Evolutionary conservation across 2,888 invertebrate species (phyloP).

Genomic region (Acanthosoma haemorrhoidale): DNA sequence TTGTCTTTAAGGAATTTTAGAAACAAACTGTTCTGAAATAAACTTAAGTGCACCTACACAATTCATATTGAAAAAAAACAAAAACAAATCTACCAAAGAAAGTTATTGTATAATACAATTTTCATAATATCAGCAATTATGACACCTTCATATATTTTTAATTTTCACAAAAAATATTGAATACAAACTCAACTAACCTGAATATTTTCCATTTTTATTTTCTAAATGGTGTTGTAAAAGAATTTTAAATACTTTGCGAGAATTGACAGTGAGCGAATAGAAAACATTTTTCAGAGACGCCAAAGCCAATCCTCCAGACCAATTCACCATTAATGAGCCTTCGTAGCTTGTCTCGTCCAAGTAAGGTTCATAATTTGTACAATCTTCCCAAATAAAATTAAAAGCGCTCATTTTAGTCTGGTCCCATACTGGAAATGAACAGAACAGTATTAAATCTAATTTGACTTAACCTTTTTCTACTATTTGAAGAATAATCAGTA

Average conservation of each 20-base stretch:
- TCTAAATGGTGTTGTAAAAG: slow-evolving; percentile 77
- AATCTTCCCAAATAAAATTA: slow-evolving; percentile 88
- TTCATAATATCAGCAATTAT: too few species aligned
- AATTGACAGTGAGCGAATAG: slow-evolving; percentile 82
- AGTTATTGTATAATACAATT: too few species aligned
- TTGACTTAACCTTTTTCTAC: too few species aligned
- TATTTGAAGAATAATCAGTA: too few species aligned
- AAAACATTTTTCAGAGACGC: slow-evolving; percentile 86
- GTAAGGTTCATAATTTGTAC: slow-evolving; percentile 78
- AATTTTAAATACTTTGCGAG: slow-evolving; percentile 75
- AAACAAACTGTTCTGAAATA: too few species aligned
- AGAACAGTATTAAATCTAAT: too few species aligned
- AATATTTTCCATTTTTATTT: slow-evolving; percentile 60
- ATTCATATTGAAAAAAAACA: too few species aligned
- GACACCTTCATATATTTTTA: too few species aligned
- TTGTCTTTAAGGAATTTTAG: too few species aligned
- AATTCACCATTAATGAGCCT: slow-evolving; percentile 74
- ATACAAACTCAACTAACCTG: slow-evolving; percentile 54
- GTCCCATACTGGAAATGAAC: slow-evolving; percentile 73
- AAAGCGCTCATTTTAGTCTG: slow-evolving; percentile 75
- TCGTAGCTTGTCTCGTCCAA: slow-evolving; percentile 78
- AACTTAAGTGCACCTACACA: too few species aligned
- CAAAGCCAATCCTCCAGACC: slow-evolving; percentile 69
- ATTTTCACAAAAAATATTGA: too few species aligned
- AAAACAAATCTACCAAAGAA: too few species aligned